Evolutionary conservation across 1,140 invertebrate species (phyloP), one percentile per base, ranked within the genome.

Genomic region (Trachymyrmex septentrionalis): DNA sequence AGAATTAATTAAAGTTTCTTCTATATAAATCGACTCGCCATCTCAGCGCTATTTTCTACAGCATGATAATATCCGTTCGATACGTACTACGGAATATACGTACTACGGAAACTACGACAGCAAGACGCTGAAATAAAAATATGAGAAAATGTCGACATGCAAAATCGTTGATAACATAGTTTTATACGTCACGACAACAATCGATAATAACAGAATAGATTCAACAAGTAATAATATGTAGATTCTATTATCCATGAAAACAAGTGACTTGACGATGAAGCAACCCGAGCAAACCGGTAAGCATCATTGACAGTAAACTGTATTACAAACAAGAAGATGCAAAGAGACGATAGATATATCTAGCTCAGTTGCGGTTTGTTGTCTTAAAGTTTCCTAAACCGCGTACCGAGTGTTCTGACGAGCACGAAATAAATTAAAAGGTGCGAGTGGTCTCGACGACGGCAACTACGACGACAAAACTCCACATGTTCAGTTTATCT

Each of bases 401-500:
- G 59, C 5, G 7, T 21, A 14, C 27, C 21, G 14, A 81, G 30
- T 71, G 21, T 69, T n/a, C 64, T 34, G 50, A 30, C 16, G 14
- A 71, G 14, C 16, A 19, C 48, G 10, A 81, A 55, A 71, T 21
- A 81, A 71, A 81, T 69, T 71, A 81, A 71, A 63, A 44, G 30
- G 14, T 16, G 55, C 77, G 50, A 71, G 77, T 30, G 10, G 7
- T 21, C n/a, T 59, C 24, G 12, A 38, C 21, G n/a, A 34, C 71
- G 10, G 24, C 27, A 44, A 72, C 24, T 10, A 44, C 55, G 44
- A 55, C 48, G 7, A 67, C 16, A 10, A 55, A 19, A 67, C 48
- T 69, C 27, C n/a, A 66, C 77, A 57, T 81, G 48, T 34, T 69
- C 30, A 69, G 27, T 81, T 81, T 81, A 38, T 9, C 16, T 81